Conservation (phyloP, 2,113 vertebrate genomes). For the Suricata suricatta region DNA sequence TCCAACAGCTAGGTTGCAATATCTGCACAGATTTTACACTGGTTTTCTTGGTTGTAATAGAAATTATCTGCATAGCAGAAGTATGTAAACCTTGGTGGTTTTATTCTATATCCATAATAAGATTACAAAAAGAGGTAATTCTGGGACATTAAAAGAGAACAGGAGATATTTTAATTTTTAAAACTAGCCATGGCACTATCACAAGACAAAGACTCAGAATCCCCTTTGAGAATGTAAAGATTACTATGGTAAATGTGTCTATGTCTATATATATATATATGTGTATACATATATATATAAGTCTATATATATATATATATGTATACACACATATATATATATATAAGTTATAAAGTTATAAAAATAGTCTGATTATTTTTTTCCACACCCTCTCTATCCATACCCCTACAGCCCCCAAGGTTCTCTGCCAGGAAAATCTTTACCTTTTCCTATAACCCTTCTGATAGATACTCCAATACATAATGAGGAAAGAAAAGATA, state of each 20-base stretch:
- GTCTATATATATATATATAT: background rate
- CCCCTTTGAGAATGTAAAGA: background rate
- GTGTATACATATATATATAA: no score
- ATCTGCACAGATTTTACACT: background rate
- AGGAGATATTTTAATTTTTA: background rate
- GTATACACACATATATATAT: no score
- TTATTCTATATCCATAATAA: background rate
- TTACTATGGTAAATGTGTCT: background rate
- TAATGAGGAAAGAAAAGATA: background rate
- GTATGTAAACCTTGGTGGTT: background rate
- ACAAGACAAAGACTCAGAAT: background rate
- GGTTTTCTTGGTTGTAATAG: background rate
- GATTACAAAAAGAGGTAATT: background rate
- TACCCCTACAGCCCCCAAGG: background rate
- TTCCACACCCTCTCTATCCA: accelerated
- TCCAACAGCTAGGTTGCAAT: background rate
- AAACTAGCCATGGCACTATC: background rate
- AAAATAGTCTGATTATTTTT: background rate
- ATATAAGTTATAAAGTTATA: no score
- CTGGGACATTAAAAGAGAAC: background rate
- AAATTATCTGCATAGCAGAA: background rate
- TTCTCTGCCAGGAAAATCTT: background rate
- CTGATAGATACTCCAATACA: background rate
- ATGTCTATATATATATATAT: background rate
- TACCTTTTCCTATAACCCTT: background rate